Base-by-base conservation (phyloP, 2,797 vertebrate species). In the Dryobates pubescens region DNA sequence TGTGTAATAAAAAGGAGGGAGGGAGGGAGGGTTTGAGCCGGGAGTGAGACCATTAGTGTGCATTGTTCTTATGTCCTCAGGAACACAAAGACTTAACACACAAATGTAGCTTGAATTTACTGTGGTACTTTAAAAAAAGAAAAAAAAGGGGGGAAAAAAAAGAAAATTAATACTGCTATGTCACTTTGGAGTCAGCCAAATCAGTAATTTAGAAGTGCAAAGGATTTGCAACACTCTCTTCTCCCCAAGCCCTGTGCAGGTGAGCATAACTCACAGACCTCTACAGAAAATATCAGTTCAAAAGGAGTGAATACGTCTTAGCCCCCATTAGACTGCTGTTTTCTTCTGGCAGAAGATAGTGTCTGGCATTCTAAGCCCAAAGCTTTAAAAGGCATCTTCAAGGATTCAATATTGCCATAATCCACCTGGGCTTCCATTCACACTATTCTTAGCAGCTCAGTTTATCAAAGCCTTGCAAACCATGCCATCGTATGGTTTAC, bases 371-470 rank as follows among this genome's bases (percentile, higher is more conserved):
- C 49, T 82, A 73, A 62, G 18, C 41, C 51, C 26, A 45, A 67
- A 53, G 41, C 72, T 94, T 92, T 72, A 72, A 27, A 53, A 38
- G 27, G 45, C 9, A 56, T 47, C 49, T 72, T 59, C 0, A 0
- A 69, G 58, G 2, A 1, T 20, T 30, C 9, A 1, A 7, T 0
- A 2, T 17, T 0, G 0, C 24, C 0, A 0, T 34, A 79, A 38
- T 38, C 10, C 27, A 2, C 32, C 20, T 1, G 1, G 36, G 29
- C 75, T 88, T 72, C 65, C 47, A 27, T 54, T 87, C 17, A 43
- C 26, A 53, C 12, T 1, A 2, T 30, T 89, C 83, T 82, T 64
- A 88, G 38, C 27, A 88, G 61, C 22, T 85, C 62, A 29, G 27
- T 2, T 22, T 64, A 79, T 12, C 14, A 17, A 84, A 90, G 12